Percentiles rank a stretch among this genome's conserved stretches.
These are phyloP conservation scores for Lingula anatina DNA, from an alignment of 2,888 invertebrate genomes.

Conservation along the genomic window DNA sequence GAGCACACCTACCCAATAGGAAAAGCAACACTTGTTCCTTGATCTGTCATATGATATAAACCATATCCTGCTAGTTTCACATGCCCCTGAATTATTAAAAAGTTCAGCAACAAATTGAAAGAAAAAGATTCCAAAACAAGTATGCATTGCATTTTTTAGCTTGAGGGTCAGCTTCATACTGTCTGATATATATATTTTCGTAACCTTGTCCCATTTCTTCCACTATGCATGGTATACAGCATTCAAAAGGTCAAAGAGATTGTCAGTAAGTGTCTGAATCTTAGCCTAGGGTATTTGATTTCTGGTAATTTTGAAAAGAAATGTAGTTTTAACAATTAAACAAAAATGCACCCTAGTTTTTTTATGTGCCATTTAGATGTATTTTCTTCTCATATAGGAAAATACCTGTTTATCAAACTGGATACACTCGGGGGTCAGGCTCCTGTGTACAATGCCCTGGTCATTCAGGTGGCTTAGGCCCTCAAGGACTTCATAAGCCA, in stretches of 20 bases:
- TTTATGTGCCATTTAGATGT: too few relatives aligned
- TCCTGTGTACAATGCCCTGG: slow-evolving; percentile 71
- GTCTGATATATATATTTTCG: too few relatives aligned
- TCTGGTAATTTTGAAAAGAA: neutral
- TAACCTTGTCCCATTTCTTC: too few relatives aligned
- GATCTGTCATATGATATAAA: slow-evolving; percentile 84
- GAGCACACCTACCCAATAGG: slow-evolving; percentile 62
- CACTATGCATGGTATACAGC: too few relatives aligned
- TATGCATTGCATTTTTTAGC: neutral
- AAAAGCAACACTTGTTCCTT: slow-evolving; percentile 82
- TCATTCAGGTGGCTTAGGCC: slow-evolving; percentile 71
- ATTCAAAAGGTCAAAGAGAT: too few relatives aligned
- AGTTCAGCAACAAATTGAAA: neutral
- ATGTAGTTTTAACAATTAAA: neutral
- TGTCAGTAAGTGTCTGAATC: too few relatives aligned
- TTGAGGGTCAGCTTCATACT: too few relatives aligned
- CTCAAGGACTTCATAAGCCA: slow-evolving; percentile 69
- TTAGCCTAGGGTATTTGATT: too few relatives aligned
- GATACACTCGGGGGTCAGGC: slow-evolving; percentile 77
- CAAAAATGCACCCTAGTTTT: too few relatives aligned
- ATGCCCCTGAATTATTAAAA: slow-evolving; percentile 51
- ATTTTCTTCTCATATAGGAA: too few relatives aligned
- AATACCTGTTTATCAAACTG: slow-evolving; percentile 65
- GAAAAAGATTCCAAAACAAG: neutral
- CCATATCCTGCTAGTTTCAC: slow-evolving; percentile 90